These are phyloP conservation scores for Ormyrus thymus DNA, from an alignment of 2,888 invertebrate species.

Conservation along the genomic window DNA sequence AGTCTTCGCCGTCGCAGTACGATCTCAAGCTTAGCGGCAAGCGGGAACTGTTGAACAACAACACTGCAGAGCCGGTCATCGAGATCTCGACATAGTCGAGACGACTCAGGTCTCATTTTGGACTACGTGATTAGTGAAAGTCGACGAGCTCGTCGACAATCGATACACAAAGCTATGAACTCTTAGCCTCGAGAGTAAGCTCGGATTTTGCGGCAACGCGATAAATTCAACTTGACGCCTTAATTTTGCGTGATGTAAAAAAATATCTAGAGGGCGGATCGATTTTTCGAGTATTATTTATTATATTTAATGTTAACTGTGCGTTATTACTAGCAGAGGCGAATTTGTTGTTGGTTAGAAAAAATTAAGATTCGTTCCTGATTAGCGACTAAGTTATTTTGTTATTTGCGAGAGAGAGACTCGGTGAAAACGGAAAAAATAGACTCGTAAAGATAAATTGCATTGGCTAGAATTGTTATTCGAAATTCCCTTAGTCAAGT, in stretches of 20 bases:
- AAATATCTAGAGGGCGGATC: conserved; percentile 5
- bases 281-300: conserved; percentile 53
- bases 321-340: conserved; percentile 44
- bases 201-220: neutral
- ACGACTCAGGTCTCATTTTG: neutral
- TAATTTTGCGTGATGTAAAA: conserved; percentile 17
- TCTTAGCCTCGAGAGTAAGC: conserved; percentile 7
- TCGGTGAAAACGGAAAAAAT: conserved; percentile 4
- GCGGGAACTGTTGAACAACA: conserved; percentile 79
- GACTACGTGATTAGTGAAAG: neutral
- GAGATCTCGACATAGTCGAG: conserved; percentile 79
- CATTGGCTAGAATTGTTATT: conserved; percentile 56
- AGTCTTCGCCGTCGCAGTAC: conserved; percentile 64
- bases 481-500: conserved; percentile 62
- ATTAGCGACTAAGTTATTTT: conserved; percentile 55
- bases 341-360: conserved; percentile 54
- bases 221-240: conserved; percentile 34
- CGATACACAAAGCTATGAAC: neutral
- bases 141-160: neutral
- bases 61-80: conserved; percentile 77
- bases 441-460: conserved; percentile 3
- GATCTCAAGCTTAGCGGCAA: conserved; percentile 73
- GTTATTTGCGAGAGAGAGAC: conserved; percentile 45
- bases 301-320: conserved; percentile 55
- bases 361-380: conserved; percentile 53